These are phyloP conservation scores for Dicrurus megarhynchus DNA, from an alignment of 2,113 vertebrate genomes.

Conservation along the genomic window DNA sequence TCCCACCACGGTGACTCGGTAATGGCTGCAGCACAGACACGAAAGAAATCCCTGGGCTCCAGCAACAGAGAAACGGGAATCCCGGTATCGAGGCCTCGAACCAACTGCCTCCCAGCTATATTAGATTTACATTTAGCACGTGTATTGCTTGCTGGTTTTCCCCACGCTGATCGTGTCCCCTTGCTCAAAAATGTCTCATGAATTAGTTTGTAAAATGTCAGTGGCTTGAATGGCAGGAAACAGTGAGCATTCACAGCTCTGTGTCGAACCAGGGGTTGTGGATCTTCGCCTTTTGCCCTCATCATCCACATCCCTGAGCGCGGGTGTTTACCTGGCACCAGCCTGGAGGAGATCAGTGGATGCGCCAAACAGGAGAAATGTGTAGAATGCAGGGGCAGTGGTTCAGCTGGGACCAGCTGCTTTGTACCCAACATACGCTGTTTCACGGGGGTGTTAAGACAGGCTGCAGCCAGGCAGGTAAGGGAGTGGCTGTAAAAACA, in stretches of 20 bases:
- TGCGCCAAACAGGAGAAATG: neutral
- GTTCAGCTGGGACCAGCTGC: neutral
- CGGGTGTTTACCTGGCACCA: neutral
- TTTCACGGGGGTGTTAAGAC: neutral
- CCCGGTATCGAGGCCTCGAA: neutral
- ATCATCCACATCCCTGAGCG: neutral
- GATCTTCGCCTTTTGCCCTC: neutral
- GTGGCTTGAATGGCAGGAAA: neutral
- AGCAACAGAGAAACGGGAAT: neutral
- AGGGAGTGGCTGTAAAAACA: conserved; percentile 14
- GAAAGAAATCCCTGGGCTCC: neutral
- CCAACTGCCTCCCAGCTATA: neutral
- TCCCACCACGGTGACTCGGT: neutral
- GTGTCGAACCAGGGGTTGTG: neutral
- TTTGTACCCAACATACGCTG: neutral
- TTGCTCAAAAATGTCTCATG: neutral
- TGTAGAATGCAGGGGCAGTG: neutral
- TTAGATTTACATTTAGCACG: neutral
- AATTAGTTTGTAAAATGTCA: neutral
- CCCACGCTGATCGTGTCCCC: neutral
- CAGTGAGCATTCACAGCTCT: neutral
- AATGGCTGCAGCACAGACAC: neutral
- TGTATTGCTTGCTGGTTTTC: neutral
- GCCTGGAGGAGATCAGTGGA: neutral
- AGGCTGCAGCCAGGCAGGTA: neutral